These are phyloP conservation scores for Nesoenas mayeri DNA, from an alignment of 2,113 vertebrate genomes.

Conservation along the genomic window DNA sequence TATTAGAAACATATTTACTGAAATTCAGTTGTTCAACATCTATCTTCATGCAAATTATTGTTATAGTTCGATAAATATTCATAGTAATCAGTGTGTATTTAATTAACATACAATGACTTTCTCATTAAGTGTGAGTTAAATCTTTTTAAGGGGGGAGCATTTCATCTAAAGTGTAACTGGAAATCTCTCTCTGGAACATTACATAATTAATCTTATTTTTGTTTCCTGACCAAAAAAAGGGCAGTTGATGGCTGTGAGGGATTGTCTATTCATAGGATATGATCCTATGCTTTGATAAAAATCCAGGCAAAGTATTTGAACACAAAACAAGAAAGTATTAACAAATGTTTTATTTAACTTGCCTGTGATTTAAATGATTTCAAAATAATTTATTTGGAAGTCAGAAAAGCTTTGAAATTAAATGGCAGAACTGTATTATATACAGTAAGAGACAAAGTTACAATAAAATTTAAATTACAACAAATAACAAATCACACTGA, in stretches of 20 bases:
- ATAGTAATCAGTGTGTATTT: slow-evolving; percentile 77
- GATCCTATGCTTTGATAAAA: slow-evolving; percentile 21
- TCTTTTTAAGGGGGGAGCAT: slow-evolving; percentile 62
- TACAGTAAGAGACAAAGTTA: not conserved
- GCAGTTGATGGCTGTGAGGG: not conserved
- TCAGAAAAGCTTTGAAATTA: slow-evolving; percentile 6
- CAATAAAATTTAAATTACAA: not conserved
- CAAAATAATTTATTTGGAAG: slow-evolving; percentile 19
- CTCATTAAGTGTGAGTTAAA: slow-evolving; percentile 78
- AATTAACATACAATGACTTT: slow-evolving; percentile 82
- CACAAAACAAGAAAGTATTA: not conserved
- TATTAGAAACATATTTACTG: slow-evolving; percentile 75
- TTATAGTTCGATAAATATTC: slow-evolving; percentile 74
- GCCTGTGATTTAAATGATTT: not conserved
- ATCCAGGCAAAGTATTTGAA: not conserved
- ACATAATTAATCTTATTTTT: slow-evolving; percentile 45
- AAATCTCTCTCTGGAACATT: slow-evolving; percentile 60
- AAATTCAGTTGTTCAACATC: slow-evolving; percentile 73
- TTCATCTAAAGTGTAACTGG: slow-evolving; percentile 68
- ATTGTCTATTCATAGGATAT: not conserved
- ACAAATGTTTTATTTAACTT: not conserved
- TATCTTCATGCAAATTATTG: slow-evolving; percentile 79
- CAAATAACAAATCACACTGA: not conserved
- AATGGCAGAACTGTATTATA: not conserved
- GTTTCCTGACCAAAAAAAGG: slow-evolving; percentile 28